Evolutionary conservation across 2,113 vertebrate species (phyloP), one percentile per base, ranked within the genome.

Genomic region (Myiopsitta monachus): DNA sequence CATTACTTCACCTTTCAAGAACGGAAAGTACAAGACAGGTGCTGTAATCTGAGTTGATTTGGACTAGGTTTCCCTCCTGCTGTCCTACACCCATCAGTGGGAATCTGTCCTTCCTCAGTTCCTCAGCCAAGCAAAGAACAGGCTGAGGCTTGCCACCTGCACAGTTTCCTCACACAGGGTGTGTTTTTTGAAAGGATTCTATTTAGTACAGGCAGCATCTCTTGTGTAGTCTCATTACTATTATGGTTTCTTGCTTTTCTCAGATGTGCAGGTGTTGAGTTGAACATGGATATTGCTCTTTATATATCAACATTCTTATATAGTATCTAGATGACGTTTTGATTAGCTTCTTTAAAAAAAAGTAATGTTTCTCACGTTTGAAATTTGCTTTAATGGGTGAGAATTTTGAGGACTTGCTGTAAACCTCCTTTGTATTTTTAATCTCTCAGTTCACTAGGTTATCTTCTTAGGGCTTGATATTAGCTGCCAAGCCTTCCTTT

Each of bases 21-120:
- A 99, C 33, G 99, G 99, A 79, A 99, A 98, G 81, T 99, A 98
- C 93, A 98, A 98, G 84, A 95, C 98, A 97, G 99, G 99, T 99
- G 95, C 87, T 63, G 27, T 64, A 74, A 64, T 87, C 49, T 51
- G 22, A 43, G 16, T 91, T 78, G 49, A 5, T 63, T 90, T 28
- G n/a, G n/a, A n/a, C 57, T 82, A 36, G 51, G 43, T 68, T 88
- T 87, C 17, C n/a, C 24, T 76, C 6, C 38, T 61, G 52, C 69
- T 41, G 0, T 87, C 46, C 41, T 84, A 6, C 18, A 51, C 39
- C 39, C 59, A 18, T 59, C 27, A 75, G 15, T 47, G 39, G 74
- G 44, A 83, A 33, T 73, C 38, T 87, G 38, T 67, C 81, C 26
- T 85, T 61, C 26, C 43, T 73, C 36, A 66, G 18, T 41, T 92